Conservation (phyloP, 2,888 invertebrate genomes). For the Calameuta filiformis region DNA sequence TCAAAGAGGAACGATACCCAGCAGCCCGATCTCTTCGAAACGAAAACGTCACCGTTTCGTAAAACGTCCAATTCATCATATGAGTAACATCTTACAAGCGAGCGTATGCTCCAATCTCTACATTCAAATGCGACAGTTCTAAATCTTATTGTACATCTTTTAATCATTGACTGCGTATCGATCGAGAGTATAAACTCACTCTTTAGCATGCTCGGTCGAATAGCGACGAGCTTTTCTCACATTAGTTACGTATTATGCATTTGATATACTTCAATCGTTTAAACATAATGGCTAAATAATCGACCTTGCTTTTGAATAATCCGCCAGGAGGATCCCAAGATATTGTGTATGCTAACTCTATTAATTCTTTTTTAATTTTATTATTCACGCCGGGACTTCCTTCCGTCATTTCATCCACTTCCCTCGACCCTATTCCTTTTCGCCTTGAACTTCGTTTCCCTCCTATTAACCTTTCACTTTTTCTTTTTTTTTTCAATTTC, state of each 20-base stretch:
- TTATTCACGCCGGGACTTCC: neutral
- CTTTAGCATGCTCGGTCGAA: too few species aligned
- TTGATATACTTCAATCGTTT: too few species aligned
- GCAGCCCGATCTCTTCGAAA: conserved; percentile 41
- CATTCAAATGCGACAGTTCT: conserved; percentile 59
- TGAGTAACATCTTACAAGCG: conserved; percentile 56
- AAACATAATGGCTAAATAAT: neutral
- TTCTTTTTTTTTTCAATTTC: too few species aligned
- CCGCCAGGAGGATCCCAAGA: too few species aligned
- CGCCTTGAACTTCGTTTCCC: too few species aligned
- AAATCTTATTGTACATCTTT: conserved; percentile 19
- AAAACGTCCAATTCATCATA: conserved; percentile 53
- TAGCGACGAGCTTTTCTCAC: too few species aligned
- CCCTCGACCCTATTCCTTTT: neutral
- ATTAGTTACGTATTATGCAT: too few species aligned
- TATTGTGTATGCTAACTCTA: too few species aligned
- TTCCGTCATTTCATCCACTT: neutral
- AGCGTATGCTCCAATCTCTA: conserved; percentile 56
- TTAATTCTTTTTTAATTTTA: neutral
- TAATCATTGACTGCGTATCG: conserved; percentile 3
- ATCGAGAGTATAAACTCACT: conserved; percentile 14
- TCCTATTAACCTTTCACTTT: too few species aligned
- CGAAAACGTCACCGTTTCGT: conserved; percentile 45
- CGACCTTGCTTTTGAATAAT: neutral
- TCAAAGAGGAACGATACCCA: conserved; percentile 53